phyloP scores from a whole-genome alignment of 2,113 vertebrate genomes.

The Tachuris rubrigastra region DNA sequence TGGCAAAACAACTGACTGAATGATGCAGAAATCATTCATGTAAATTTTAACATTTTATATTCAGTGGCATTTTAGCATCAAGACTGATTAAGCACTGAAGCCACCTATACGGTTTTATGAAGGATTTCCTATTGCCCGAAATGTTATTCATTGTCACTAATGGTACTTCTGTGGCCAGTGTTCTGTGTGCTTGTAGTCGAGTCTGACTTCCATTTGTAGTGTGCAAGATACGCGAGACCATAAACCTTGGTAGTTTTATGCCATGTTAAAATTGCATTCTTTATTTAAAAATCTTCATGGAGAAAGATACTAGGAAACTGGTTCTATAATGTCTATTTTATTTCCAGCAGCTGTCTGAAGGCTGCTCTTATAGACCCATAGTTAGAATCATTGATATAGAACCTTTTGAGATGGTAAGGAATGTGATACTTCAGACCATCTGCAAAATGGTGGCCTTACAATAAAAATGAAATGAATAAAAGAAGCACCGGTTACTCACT shows the following conservation, averaged over 20 bases:
- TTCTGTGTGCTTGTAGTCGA: neutral
- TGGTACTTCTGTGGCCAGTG: neutral
- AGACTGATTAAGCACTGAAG: neutral
- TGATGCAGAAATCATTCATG: neutral
- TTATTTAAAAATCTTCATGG: neutral
- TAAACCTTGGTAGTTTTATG: neutral
- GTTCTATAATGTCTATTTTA: conserved; percentile 24
- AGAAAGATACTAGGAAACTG: neutral
- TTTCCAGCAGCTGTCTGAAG: conserved; percentile 69
- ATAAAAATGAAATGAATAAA: conserved; percentile 62
- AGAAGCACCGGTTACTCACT: conserved; percentile 58
- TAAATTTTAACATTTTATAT: neutral
- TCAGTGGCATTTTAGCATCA: neutral
- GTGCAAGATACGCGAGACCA: neutral
- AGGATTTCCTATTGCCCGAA: neutral
- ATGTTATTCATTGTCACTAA: neutral
- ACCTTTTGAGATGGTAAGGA: conserved; percentile 61
- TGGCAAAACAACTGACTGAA: neutral
- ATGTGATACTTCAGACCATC: conserved; percentile 75
- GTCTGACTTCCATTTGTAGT: neutral
- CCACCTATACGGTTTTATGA: neutral
- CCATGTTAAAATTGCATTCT: neutral
- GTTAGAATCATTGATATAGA: conserved; percentile 65
- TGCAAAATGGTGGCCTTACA: conserved; percentile 73
- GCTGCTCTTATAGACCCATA: conserved; percentile 55